Percentiles rank a stretch among this genome's conserved stretches.
phyloP scores from a whole-genome alignment of 2,113 vertebrate genomes.

The Paratilapia polleni region DNA sequence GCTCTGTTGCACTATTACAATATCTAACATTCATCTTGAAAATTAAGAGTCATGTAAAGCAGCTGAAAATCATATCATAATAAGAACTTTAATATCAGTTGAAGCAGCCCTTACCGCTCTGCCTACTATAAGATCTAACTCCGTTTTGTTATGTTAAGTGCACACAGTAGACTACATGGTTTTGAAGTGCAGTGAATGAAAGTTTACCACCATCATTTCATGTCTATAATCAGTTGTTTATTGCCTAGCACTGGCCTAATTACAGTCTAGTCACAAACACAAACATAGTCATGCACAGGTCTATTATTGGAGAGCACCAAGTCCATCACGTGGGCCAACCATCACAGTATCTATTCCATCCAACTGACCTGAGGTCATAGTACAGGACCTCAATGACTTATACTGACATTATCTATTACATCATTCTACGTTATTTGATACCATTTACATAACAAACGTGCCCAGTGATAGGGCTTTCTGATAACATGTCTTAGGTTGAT shows the following conservation, averaged over 20 bases:
- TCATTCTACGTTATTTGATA: neutral
- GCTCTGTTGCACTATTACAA: neutral
- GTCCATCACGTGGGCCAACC: neutral
- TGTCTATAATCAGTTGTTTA: neutral
- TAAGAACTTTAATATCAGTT: neutral
- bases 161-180: neutral
- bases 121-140: neutral
- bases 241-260: neutral
- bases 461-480: neutral
- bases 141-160: neutral
- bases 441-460: neutral
- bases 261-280: neutral
- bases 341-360: neutral
- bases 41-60: too few species aligned
- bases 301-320: neutral
- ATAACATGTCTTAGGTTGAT: neutral
- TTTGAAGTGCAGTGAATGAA: neutral
- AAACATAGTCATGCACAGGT: neutral
- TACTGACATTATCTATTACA: neutral
- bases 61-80: too few species aligned
- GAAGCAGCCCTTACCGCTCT: neutral
- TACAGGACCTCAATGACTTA: neutral
- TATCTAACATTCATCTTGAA: neutral
- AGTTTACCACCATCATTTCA: neutral
- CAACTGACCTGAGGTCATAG: rapidly evolving